Base-by-base conservation (phyloP, 64 coral and sea anemone species). In the Dendronephthya gigantea region DNA sequence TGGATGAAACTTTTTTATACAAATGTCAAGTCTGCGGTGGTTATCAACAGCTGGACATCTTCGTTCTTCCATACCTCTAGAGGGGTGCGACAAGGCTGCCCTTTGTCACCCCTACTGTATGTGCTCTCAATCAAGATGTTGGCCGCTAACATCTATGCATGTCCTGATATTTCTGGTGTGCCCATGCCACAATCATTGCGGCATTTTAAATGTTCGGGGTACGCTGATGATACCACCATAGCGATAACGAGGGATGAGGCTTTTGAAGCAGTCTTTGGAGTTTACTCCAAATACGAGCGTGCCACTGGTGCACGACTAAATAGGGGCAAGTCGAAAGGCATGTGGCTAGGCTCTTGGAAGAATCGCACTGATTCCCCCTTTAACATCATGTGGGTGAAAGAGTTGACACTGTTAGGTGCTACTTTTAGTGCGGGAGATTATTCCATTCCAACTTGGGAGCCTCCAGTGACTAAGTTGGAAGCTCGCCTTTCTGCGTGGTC, bases 31-130 rank as follows among this genome's bases (percentile, higher is more conserved):
- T 41, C 40, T n/a, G 43, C 83, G 0, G 87, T 92, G 4, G 1
- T 34, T 12, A 39, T 88, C 0, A 88, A 88, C 43, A 86, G 89
- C 25, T 82, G 68, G 16, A 39, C 86, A 19, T 81, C 86, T 81
- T 15, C n/a, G 0, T 90, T 70, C 4, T 88, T 92, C 35, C 1
- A 12, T 14, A 65, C 85, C 23, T 90, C 88, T 33, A 81, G 49
- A 29, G 92, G 92, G 19, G 92, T 93, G 9, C 17, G 82, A 6
- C 92, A 90, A 19, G 86, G 92, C 4, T 93, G 85, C 40, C 92
- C 92, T 27, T 38, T 93, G 39, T 88, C 82, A 0, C 41, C 66
- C 1, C 39, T 88, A 0, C 65, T 90, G 0, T 90, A 90, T 43
- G 89, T 93, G 0, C 47, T 93, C 0, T 38, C 50, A 0, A 17